Evolutionary conservation across 2,797 vertebrate genomes (phyloP).

Genomic region (Hippocampus kuda): DNA sequence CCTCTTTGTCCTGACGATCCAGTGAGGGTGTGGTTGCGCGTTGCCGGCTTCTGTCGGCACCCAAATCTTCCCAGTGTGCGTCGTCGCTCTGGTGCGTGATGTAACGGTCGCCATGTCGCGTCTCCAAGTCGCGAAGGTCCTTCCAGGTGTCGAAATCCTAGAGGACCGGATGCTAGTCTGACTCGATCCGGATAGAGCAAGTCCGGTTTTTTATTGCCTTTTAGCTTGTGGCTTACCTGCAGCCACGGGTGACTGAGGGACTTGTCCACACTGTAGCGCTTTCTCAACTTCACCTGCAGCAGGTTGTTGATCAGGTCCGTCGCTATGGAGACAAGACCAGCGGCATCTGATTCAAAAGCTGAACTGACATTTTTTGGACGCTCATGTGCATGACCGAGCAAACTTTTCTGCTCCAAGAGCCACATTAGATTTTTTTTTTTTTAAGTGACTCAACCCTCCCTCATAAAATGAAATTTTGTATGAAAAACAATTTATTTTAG

Average conservation of each 20-base stretch:
- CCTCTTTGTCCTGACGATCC: conserved; percentile 83
- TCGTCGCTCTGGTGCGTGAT: conserved; percentile 96
- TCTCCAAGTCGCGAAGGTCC: conserved; percentile 93
- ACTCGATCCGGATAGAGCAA: background rate
- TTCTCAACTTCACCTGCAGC: conserved; percentile 96
- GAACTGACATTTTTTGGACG: background rate
- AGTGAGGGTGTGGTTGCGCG: conserved; percentile 76
- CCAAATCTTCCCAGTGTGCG: conserved; percentile 85
- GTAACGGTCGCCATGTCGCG: conserved; percentile 84
- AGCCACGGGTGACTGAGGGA: conserved; percentile 93
- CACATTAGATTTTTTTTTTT: no score
- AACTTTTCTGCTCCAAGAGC: no score
- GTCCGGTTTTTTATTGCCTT: no score
- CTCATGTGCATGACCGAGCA: no score
- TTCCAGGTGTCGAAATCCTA: conserved; percentile 97
- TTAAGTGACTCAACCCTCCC: no score
- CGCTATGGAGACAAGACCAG: conserved; percentile 55
- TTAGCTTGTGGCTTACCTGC: conserved; percentile 67
- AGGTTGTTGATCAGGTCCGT: conserved; percentile 92
- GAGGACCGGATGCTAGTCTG: background rate
- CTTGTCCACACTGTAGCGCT: conserved; percentile 93
- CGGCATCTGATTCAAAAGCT: background rate
- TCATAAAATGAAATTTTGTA: no score
- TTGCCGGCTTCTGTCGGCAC: conserved; percentile 68
- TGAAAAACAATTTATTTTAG: no score